Conservation (phyloP, 2,888 invertebrate species). For the Pollenia amentaria region DNA sequence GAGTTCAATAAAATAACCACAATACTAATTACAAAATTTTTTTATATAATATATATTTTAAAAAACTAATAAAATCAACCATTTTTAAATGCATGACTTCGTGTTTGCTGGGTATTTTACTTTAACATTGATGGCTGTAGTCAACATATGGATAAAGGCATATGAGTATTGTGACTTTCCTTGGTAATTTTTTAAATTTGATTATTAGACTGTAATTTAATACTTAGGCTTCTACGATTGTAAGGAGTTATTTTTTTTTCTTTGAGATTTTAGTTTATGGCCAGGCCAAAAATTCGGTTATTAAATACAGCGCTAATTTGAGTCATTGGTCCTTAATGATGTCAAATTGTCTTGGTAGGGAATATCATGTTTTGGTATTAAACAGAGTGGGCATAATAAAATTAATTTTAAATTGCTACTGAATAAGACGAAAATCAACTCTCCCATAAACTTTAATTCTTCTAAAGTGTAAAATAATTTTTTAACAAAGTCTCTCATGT, state of each 20-base stretch:
- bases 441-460: too few relatives aligned
- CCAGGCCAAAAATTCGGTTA: conserved; percentile 1
- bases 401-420: background rate
- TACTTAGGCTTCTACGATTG: conserved; percentile 30
- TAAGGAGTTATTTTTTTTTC: background rate
- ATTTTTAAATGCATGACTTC: too few relatives aligned
- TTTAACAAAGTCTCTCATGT: too few relatives aligned
- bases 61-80: too few relatives aligned
- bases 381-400: background rate
- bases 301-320: conserved; percentile 7
- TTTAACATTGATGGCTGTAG: background rate
- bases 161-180: background rate
- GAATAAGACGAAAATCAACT: background rate
- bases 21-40: too few relatives aligned
- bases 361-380: too few relatives aligned
- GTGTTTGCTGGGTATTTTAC: too few relatives aligned
- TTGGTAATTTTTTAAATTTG: conserved; percentile 2
- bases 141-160: conserved; percentile 30
- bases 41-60: too few relatives aligned
- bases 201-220: conserved; percentile 44
- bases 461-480: too few relatives aligned
- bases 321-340: background rate
- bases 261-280: background rate
- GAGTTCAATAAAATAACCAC: too few relatives aligned
- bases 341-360: too few relatives aligned